Percentiles rank a stretch among this genome's conserved stretches.
These are phyloP conservation scores for Piaya cayana DNA, from an alignment of 2,113 vertebrate species.

Conservation along the genomic window DNA sequence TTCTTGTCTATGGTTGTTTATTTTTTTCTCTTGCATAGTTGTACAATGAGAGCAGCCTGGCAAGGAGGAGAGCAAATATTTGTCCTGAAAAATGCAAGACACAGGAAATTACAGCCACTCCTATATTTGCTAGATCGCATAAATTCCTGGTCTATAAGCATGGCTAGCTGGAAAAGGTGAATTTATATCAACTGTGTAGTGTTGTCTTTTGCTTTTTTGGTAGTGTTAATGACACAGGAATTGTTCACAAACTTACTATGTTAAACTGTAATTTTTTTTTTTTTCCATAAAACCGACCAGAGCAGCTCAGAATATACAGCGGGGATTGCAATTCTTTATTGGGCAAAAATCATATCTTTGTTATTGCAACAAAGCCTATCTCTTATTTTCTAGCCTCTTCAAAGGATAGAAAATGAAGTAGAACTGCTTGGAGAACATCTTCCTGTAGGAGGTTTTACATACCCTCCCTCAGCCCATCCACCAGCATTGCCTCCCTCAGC, in stretches of 20 bases:
- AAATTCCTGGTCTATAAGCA: constrained; percentile 46
- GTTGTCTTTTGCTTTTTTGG: constrained; percentile 1
- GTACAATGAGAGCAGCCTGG: constrained; percentile 34
- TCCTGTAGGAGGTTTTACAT: constrained; percentile 91
- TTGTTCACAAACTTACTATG: background rate
- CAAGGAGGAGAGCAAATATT: constrained; percentile 39
- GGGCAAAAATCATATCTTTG: background rate
- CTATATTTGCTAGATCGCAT: constrained; percentile 13
- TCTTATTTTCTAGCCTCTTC: constrained; percentile 83
- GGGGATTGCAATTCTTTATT: background rate
- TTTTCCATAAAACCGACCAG: background rate
- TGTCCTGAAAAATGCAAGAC: constrained; percentile 41
- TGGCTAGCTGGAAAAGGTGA: constrained; percentile 45
- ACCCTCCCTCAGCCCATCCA: constrained; percentile 88
- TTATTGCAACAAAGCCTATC: background rate
- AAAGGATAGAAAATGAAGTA: constrained; percentile 97
- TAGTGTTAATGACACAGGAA: background rate
- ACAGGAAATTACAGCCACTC: constrained; percentile 34
- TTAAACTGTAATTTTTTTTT: background rate
- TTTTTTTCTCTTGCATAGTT: constrained; percentile 41
- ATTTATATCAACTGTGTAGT: constrained; percentile 13
- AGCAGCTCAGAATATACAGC: background rate
- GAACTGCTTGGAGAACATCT: constrained; percentile 94
- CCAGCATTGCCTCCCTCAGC: constrained; percentile 89
- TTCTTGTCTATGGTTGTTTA: constrained; percentile 38